A percentile compares a stretch with the other conserved stretches of the same genome.
phyloP scores from a whole-genome alignment of 2,113 vertebrate genomes.

The Chinchilla lanigera region DNA sequence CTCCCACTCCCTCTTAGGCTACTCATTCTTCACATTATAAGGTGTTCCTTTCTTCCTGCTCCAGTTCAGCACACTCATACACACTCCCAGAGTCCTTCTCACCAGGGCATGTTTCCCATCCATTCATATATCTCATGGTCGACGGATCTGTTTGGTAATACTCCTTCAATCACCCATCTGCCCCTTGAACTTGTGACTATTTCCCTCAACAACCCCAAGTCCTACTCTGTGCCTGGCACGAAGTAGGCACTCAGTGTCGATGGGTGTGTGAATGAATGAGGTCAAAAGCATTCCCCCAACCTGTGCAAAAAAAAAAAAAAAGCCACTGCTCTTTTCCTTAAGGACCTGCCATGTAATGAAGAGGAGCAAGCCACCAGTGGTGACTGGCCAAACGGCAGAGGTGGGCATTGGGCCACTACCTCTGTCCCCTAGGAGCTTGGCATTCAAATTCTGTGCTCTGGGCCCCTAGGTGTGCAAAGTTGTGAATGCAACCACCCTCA shows the following conservation, averaged over 20 bases:
- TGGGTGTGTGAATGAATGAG: neutral
- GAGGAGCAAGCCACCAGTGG: neutral
- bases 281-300: neutral
- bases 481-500: constrained; percentile 93
- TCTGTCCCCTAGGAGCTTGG: fast-evolving
- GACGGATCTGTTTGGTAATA: neutral
- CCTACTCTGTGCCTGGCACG: neutral
- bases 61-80: neutral
- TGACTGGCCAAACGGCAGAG: neutral
- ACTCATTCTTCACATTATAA: neutral
- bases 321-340: neutral
- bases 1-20: neutral
- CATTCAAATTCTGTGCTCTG: neutral
- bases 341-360: neutral
- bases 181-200: neutral
- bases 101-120: fast-evolving
- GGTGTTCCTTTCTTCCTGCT: neutral
- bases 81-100: neutral
- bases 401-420: fast-evolving
- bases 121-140: neutral
- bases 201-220: neutral
- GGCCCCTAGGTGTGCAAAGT: constrained; percentile 92
- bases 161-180: neutral
- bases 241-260: neutral
- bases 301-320: no score